Evolutionary conservation across 2,113 vertebrate species (phyloP).

Genomic region (Dascyllus trimaculatus): DNA sequence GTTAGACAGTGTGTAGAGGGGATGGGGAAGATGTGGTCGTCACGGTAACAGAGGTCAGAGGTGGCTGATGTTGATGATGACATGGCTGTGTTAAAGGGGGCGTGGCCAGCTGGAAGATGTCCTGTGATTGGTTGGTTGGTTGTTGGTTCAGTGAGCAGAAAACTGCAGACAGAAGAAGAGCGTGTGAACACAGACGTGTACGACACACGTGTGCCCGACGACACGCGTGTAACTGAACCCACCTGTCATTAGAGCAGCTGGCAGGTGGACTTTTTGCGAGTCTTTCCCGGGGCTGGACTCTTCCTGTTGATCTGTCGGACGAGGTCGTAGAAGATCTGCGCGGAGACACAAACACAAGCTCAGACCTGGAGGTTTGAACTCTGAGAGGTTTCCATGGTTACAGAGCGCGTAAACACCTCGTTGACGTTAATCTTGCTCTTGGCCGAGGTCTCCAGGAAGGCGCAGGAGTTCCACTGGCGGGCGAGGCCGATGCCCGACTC

Average conservation of each 20-base stretch:
- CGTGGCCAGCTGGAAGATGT: conserved; percentile 77
- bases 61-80: conserved; percentile 65
- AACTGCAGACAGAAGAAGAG: conserved; percentile 55
- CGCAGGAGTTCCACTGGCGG: conserved; percentile 97
- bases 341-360: conserved; percentile 11
- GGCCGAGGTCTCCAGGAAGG: conserved; percentile 98
- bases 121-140: conserved; percentile 74
- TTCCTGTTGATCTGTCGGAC: conserved; percentile 81
- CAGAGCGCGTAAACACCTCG: conserved; percentile 83
- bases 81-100: conserved; percentile 63
- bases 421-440: conserved; percentile 99
- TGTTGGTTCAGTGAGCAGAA: conserved; percentile 57
- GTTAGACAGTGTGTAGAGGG: conserved; percentile 34
- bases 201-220: not conserved
- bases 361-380: not conserved
- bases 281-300: conserved; percentile 73
- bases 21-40: conserved; percentile 27
- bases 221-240: not conserved
- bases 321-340: conserved; percentile 79
- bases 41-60: conserved; percentile 59
- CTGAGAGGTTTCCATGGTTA: no score
- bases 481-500: conserved; percentile 97
- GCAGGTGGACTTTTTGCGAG: conserved; percentile 75
- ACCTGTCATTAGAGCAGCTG: conserved; percentile 80
- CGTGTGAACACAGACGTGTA: not conserved